A percentile compares a stretch with the other conserved stretches of the same genome.
Conservation (phyloP, 2,888 invertebrate genomes). For the Heteromyza rotundicornis region DNA sequence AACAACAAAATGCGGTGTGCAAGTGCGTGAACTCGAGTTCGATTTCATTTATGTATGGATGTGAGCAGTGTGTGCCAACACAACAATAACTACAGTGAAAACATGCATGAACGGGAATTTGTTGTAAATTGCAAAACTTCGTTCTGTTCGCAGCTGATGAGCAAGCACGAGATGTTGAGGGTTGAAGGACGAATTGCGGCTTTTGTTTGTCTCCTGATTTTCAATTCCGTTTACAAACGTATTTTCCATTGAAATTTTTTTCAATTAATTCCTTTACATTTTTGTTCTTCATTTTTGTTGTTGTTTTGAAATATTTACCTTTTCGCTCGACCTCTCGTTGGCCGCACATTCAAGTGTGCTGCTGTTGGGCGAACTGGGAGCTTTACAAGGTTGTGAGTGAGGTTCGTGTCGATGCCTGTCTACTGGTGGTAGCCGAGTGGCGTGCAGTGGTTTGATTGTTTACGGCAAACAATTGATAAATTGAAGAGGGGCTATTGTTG, state of each 20-base stretch:
- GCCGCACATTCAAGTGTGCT: neutral
- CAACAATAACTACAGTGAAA: neutral
- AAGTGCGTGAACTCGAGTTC: too few relatives aligned
- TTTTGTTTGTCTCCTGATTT: neutral
- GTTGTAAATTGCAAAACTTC: neutral
- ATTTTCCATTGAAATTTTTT: neutral
- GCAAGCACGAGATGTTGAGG: too few relatives aligned
- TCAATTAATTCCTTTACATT: neutral
- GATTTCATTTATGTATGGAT: neutral
- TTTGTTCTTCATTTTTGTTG: neutral
- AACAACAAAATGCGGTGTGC: too few relatives aligned
- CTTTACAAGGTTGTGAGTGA: neutral
- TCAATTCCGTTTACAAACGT: neutral
- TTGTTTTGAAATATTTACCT: neutral
- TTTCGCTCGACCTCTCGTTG: neutral
- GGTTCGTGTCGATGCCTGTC: neutral
- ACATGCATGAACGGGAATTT: neutral
- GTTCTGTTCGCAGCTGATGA: too few relatives aligned
- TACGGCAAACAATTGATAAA: neutral
- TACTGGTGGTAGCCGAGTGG: neutral
- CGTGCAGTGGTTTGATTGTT: neutral
- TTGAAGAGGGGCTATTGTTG: neutral
- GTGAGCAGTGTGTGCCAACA: neutral
- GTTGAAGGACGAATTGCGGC: too few relatives aligned
- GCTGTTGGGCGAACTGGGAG: too few relatives aligned